A percentile compares a stretch with the other conserved stretches of the same genome.
Evolutionary conservation across 2,888 invertebrate genomes (phyloP).

Genomic region (Tenthredo scrophulariae): DNA sequence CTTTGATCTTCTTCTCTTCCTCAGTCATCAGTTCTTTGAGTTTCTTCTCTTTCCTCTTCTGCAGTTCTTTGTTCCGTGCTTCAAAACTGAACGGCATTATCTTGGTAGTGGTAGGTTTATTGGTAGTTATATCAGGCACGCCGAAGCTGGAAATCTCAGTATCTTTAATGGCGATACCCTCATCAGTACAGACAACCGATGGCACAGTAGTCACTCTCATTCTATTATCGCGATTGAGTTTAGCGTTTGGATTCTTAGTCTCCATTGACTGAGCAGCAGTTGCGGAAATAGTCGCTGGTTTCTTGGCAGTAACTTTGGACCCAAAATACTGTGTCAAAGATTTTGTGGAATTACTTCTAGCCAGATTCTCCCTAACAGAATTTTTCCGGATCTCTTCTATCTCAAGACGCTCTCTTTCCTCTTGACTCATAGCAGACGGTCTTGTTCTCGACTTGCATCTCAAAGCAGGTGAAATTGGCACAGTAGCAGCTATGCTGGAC

Average conservation of each 20-base stretch:
- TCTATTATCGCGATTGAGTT: not conserved
- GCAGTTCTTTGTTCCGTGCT: constrained; percentile 75
- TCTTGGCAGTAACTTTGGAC: constrained; percentile 77
- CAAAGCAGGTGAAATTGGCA: constrained; percentile 70
- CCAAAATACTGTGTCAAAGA: constrained; percentile 79
- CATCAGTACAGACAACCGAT: constrained; percentile 63
- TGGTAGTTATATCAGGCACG: constrained; percentile 62
- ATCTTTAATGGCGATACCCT: constrained; percentile 63
- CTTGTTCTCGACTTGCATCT: constrained; percentile 79
- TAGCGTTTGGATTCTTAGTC: constrained; percentile 68
- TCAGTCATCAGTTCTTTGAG: constrained; percentile 69
- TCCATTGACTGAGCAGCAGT: constrained; percentile 84
- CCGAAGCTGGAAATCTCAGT: constrained; percentile 69
- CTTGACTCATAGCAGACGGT: constrained; percentile 80
- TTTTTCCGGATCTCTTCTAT: constrained; percentile 84
- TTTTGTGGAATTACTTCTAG: constrained; percentile 82
- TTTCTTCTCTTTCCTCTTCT: constrained; percentile 77
- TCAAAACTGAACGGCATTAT: constrained; percentile 79
- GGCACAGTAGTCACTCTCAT: constrained; percentile 61
- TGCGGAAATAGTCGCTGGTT: constrained; percentile 81
- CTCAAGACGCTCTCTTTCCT: constrained; percentile 83
- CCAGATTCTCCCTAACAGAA: constrained; percentile 85
- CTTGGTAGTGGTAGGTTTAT: constrained; percentile 58
- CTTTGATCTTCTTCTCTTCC: constrained; percentile 65
- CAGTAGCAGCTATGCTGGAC: constrained; percentile 62